Percentiles rank a stretch among this genome's conserved stretches.
Evolutionary conservation across 2,113 vertebrate species (phyloP).

Genomic region (Nesospiza acunhae): DNA sequence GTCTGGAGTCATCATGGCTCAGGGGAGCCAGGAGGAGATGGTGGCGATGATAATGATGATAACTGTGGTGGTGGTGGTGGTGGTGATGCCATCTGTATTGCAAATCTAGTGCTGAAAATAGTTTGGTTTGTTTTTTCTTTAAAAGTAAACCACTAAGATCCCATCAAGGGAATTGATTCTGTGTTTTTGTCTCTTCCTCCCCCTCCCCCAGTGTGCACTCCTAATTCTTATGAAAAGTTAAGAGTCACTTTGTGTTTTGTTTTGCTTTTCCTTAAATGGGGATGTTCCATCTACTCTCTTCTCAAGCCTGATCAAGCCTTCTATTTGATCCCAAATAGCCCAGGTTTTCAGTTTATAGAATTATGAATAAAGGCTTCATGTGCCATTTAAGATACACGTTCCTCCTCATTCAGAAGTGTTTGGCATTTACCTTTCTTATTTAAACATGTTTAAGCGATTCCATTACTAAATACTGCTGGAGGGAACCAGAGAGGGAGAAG

Average conservation of each 20-base stretch:
- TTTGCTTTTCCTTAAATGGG: neutral
- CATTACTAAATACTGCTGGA: slow-evolving; percentile 68
- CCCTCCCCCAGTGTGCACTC: neutral
- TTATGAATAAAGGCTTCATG: slow-evolving; percentile 26
- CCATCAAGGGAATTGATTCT: neutral
- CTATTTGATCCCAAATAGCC: slow-evolving; percentile 16
- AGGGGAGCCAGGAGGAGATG: neutral
- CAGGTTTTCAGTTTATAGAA: slow-evolving; percentile 10
- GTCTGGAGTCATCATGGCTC: neutral
- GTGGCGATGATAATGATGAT: neutral
- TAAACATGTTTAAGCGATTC: slow-evolving; percentile 66
- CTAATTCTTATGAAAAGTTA: neutral
- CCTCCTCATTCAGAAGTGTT: slow-evolving; percentile 51
- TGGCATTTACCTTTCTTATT: slow-evolving; percentile 64
- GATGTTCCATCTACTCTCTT: neutral
- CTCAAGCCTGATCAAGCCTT: slow-evolving; percentile 49
- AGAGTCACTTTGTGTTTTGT: neutral
- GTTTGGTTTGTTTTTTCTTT: neutral
- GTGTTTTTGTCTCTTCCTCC: neutral
- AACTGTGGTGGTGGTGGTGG: too few relatives aligned
- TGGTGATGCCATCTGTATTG: neutral
- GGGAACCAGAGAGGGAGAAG: slow-evolving; percentile 50
- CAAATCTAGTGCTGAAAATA: neutral
- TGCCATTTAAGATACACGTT: slow-evolving; percentile 25
- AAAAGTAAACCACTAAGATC: neutral